Evolutionary conservation across 1,140 invertebrate genomes (phyloP), one percentile per base, ranked within the genome.

Genomic region (Eupristina koningsbergeri): DNA sequence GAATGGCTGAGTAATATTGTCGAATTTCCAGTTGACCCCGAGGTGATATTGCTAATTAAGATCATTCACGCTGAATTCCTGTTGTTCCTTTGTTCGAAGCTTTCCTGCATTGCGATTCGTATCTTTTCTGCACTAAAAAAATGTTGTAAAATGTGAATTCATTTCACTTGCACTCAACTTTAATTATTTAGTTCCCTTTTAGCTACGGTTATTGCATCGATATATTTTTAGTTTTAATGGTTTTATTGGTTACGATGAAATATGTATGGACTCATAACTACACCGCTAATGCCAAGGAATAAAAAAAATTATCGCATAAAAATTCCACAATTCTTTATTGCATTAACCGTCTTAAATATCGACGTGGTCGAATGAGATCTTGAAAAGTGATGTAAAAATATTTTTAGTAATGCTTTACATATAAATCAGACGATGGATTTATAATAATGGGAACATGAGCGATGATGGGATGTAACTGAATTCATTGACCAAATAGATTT

Each of bases 401-500:
- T 58, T 41, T 71, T 71, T 71, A 41, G 9, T 1, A 11, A n/a
- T 41, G 36, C 8, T 71, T 71, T 41, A 67, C 5, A 6, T 39
- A 29, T 3, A 26, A 15, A 77, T 63, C 19, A 26, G 41, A 34
- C 6, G 34, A 77, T 26, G 22, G 50, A 26, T 39, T 53, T 26
- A 63, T n/a, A 41, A 41, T 63, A 77, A 76, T 75, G 17, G 50
- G 17, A n/a, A 41, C 15, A 0, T 3, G 22, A 22, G 29, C n/a
- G 19, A 76, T 71, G 36, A 71, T 26, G 39, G 1, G 41, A 41
- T 31, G 31, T 39, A 22, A 19, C 3, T 0, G 22, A 71, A 71
- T 71, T 71, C 36, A 41, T 71, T 26, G 13, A n/a, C 0, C 31
- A n/a, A 31, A 77, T 63, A 63, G 53, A 77, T 77, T 36, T 77